phyloP scores from a whole-genome alignment of 2,888 invertebrate genomes.

The Dryobotodes eremita region DNA sequence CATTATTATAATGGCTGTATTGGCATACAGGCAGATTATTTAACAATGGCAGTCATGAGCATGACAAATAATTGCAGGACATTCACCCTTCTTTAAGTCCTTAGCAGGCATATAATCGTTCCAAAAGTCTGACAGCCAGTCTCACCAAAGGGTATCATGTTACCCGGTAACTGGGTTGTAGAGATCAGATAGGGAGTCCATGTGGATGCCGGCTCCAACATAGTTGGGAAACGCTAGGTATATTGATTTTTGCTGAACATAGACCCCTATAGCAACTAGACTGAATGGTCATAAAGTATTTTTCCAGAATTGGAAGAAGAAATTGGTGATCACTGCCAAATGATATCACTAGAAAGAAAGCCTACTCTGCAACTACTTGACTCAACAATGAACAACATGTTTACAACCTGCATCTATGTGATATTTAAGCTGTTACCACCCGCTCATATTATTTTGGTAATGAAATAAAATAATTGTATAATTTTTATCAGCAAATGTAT shows the following conservation, averaged over 20 bases:
- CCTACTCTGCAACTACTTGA: background rate
- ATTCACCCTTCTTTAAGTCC: conserved; percentile 1
- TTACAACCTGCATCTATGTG: conserved; percentile 18
- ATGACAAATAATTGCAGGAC: conserved; percentile 17
- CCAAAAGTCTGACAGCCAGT: background rate
- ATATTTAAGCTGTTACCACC: conserved; percentile 10
- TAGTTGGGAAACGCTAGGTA: background rate
- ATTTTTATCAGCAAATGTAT: conserved; percentile 12
- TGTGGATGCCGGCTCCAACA: background rate
- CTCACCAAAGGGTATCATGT: background rate
- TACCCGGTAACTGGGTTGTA: background rate
- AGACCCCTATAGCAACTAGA: background rate
- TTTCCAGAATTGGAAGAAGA: background rate
- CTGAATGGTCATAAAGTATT: background rate
- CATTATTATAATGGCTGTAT: conserved; percentile 25
- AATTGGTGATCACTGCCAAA: background rate
- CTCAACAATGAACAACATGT: background rate
- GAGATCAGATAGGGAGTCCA: background rate
- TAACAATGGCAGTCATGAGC: conserved; percentile 17
- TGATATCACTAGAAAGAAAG: background rate
- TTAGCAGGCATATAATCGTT: background rate
- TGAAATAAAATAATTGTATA: background rate
- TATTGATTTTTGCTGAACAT: background rate
- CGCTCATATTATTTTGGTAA: background rate
- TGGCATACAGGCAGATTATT: conserved; percentile 3